Percentiles rank a stretch among this genome's conserved stretches.
These are phyloP conservation scores for Argya squamiceps DNA, from an alignment of 2,797 vertebrate genomes.

Conservation along the genomic window DNA sequence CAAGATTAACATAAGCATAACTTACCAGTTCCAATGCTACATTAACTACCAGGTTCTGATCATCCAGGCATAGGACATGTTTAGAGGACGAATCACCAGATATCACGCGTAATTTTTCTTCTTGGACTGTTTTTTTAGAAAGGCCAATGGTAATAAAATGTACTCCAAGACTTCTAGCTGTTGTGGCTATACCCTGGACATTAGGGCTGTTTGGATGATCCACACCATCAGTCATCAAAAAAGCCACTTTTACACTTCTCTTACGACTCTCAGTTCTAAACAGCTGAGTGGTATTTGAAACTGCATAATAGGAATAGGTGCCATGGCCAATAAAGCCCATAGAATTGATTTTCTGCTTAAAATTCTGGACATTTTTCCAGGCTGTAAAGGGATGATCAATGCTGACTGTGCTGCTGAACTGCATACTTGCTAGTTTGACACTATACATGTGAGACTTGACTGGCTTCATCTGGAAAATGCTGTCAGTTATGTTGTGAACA, in stretches of 20 bases:
- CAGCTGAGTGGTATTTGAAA: constrained; percentile 84
- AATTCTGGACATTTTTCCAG: constrained; percentile 82
- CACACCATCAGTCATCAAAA: constrained; percentile 88
- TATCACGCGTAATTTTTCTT: constrained; percentile 80
- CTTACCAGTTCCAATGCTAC: constrained; percentile 84
- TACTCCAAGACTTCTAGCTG: constrained; percentile 82
- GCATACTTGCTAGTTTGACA: constrained; percentile 83
- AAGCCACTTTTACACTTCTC: constrained; percentile 76
- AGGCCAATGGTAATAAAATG: constrained; percentile 85
- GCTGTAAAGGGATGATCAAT: constrained; percentile 79
- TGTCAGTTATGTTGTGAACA: constrained; percentile 78
- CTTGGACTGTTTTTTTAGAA: constrained; percentile 76
- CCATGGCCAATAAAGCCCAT: constrained; percentile 88
- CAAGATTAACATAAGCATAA: neutral
- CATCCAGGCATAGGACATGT: constrained; percentile 81
- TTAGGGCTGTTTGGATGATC: constrained; percentile 88
- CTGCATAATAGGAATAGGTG: constrained; percentile 88
- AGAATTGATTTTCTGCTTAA: constrained; percentile 74
- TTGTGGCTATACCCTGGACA: constrained; percentile 72
- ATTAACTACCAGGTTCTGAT: constrained; percentile 77
- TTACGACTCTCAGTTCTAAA: constrained; percentile 79
- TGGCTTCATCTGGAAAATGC: constrained; percentile 76
- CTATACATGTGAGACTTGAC: constrained; percentile 68
- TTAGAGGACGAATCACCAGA: constrained; percentile 80
- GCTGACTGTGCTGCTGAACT: constrained; percentile 88